phyloP scores from a whole-genome alignment of 1,140 invertebrate species.

The Solenopsis invicta region DNA sequence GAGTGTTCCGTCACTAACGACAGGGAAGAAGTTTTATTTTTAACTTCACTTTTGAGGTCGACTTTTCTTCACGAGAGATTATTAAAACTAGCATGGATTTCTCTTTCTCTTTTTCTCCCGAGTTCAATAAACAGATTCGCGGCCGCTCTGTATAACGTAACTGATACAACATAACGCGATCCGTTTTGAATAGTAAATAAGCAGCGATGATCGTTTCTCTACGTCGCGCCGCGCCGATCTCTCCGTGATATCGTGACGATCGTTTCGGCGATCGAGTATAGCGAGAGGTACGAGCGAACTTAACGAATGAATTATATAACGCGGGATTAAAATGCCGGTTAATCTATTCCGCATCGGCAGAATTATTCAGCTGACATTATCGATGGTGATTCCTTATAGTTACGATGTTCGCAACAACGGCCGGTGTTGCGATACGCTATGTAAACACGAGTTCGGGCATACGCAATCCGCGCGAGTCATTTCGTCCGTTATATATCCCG shows the following conservation, averaged over 20 bases:
- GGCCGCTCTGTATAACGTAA: background rate
- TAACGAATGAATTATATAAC: conserved; percentile 3
- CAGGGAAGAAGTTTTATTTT: conserved; percentile 5
- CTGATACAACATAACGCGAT: background rate
- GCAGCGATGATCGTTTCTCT: background rate
- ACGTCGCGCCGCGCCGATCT: background rate
- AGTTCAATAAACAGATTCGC: background rate
- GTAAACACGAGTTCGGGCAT: background rate
- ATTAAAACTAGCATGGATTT: background rate
- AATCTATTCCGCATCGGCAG: background rate
- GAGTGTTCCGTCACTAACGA: no score
- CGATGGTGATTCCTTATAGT: background rate
- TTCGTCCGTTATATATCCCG: background rate
- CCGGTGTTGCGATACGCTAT: background rate
- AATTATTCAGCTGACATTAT: conserved; percentile 16
- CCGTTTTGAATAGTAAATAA: background rate
- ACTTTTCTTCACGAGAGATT: background rate
- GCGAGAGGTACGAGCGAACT: background rate
- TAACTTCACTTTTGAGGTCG: background rate
- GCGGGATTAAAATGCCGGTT: conserved; percentile 5
- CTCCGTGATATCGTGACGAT: conserved; percentile 3
- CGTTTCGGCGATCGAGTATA: background rate
- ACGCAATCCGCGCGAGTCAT: background rate
- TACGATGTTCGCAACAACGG: conserved; percentile 1
- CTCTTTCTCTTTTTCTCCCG: background rate